These are phyloP conservation scores for Podabrus alpinus DNA, from an alignment of 2,888 invertebrate genomes.

Conservation along the genomic window DNA sequence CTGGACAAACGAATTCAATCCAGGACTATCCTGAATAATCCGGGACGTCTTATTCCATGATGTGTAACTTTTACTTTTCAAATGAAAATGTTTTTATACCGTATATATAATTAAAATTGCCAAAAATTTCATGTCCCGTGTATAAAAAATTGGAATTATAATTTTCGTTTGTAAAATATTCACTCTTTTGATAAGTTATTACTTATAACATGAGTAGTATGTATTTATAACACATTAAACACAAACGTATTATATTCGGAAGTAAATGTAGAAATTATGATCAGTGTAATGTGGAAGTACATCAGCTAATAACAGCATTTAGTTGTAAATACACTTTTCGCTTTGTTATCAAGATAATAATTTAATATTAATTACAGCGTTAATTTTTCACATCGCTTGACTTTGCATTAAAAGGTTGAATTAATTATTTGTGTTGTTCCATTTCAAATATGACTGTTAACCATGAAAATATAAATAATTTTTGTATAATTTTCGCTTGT, in stretches of 20 bases:
- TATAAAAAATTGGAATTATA: no score
- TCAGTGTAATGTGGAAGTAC: not conserved
- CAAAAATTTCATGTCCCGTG: no score
- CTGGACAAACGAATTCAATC: no score
- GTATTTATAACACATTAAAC: not conserved
- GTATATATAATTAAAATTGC: no score
- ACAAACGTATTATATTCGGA: not conserved
- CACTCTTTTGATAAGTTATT: no score
- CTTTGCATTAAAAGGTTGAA: not conserved
- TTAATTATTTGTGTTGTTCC: not conserved
- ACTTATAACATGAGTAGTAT: not conserved
- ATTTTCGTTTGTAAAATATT: not conserved
- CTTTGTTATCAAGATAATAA: not conserved
- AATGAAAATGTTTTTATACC: no score
- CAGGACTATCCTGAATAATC: no score
- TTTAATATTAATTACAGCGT: not conserved
- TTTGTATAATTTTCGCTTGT: not conserved
- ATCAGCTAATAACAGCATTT: not conserved
- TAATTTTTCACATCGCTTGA: not conserved
- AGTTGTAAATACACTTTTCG: not conserved
- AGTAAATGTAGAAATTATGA: not conserved
- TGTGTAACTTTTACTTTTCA: no score
- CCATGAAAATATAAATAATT: not conserved
- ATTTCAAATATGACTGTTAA: not conserved
- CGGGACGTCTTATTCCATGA: no score